Percentiles rank a stretch among this genome's conserved stretches.
Evolutionary conservation across 64 coral and sea anemone species (phyloP).

Genomic region (Anthopleura sola): DNA sequence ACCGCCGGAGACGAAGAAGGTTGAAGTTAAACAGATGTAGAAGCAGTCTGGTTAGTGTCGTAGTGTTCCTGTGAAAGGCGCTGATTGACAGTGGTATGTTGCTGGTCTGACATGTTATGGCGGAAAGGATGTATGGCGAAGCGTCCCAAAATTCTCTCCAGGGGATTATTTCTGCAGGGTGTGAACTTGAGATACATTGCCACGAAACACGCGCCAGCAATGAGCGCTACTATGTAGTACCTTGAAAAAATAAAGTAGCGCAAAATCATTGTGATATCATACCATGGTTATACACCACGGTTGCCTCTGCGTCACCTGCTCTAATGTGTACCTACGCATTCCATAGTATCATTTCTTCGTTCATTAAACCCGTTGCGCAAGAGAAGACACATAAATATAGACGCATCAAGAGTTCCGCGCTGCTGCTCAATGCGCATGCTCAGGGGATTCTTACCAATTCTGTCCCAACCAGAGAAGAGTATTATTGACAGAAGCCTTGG

Average conservation of each 20-base stretch:
- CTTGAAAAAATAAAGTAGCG: not conserved
- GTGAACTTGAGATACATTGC: not conserved
- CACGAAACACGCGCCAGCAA: not conserved
- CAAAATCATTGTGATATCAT: not conserved
- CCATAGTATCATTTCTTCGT: no score
- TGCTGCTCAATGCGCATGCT: no score
- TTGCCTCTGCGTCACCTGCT: no score
- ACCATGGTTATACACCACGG: not conserved
- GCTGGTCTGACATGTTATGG: not conserved
- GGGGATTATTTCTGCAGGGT: not conserved
- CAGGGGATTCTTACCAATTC: conserved; percentile 34
- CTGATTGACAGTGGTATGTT: not conserved
- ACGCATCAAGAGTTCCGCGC: no score
- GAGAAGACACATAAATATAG: no score
- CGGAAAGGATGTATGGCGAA: not conserved
- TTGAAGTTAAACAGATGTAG: not conserved
- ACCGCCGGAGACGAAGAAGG: no score
- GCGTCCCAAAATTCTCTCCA: not conserved
- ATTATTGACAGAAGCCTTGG: conserved; percentile 24
- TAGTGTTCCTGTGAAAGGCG: not conserved
- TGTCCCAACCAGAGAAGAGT: conserved; percentile 36
- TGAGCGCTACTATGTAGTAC: not conserved
- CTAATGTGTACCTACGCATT: no score
- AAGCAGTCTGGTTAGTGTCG: not conserved
- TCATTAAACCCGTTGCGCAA: no score